A percentile compares a stretch with the other conserved stretches of the same genome.
Evolutionary conservation across 2,888 invertebrate genomes (phyloP).

Genomic region (Proisotoma minuta): DNA sequence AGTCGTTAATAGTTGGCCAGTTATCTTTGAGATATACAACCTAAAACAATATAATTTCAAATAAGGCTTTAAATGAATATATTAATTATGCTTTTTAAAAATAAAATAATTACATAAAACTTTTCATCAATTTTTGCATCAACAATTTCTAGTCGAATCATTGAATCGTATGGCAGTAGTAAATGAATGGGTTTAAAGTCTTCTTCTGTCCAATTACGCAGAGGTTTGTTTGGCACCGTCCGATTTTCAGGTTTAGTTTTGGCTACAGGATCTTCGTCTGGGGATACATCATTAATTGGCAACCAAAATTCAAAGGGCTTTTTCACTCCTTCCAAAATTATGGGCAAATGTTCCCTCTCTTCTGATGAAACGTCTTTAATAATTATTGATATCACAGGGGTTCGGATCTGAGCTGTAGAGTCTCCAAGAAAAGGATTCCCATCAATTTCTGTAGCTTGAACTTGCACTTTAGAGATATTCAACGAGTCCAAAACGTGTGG

Average conservation of each 20-base stretch:
- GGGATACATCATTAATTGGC: no score
- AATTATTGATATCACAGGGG: conserved; percentile 12
- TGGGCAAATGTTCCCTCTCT: conserved; percentile 12
- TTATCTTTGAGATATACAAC: conserved; percentile 12
- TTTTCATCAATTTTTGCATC: neutral
- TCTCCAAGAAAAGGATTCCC: conserved; percentile 29
- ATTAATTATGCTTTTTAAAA: neutral
- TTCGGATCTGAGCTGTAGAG: conserved; percentile 15
- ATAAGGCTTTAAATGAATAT: neutral
- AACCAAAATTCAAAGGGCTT: conserved; percentile 18
- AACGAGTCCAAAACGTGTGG: neutral
- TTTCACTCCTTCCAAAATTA: conserved; percentile 8
- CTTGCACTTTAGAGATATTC: neutral
- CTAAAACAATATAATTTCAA: conserved; percentile 12
- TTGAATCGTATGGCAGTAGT: conserved; percentile 14
- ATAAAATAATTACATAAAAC: neutral
- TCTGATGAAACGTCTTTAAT: conserved; percentile 16
- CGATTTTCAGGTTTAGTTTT: no score
- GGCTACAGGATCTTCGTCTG: no score
- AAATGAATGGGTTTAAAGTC: conserved; percentile 17
- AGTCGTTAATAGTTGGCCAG: conserved; percentile 8
- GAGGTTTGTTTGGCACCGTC: neutral
- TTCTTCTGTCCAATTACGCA: conserved; percentile 8
- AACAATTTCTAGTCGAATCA: neutral
- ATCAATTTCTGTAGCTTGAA: conserved; percentile 7